Conservation (phyloP, 1,140 invertebrate genomes). For the Magallana gigas region DNA sequence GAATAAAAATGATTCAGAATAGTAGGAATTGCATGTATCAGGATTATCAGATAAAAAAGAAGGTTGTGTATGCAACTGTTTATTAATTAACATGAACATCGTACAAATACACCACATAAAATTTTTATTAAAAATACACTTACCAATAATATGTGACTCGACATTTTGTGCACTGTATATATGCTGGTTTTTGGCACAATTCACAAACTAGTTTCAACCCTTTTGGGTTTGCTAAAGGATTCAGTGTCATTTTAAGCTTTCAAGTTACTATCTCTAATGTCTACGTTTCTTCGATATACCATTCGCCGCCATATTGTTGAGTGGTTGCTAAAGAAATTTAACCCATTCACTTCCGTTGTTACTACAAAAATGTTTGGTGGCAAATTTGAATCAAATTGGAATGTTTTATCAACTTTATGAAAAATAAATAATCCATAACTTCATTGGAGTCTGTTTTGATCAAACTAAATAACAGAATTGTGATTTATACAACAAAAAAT, state of each 20-base stretch:
- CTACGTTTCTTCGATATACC: constrained; percentile 1
- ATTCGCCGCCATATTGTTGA: constrained; percentile 54
- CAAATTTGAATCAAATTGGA: not conserved
- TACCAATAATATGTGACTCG: constrained; percentile 80
- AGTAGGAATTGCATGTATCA: too few species aligned
- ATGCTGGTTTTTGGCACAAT: constrained; percentile 78
- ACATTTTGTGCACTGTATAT: constrained; percentile 77
- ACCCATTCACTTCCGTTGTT: constrained; percentile 47
- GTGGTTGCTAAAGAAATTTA: constrained; percentile 62
- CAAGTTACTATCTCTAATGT: not conserved
- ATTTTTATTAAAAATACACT: constrained; percentile 35
- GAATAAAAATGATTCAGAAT: too few species aligned
- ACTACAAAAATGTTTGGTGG: not conserved
- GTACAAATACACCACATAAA: not conserved
- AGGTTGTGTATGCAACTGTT: too few species aligned
- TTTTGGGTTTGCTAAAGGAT: constrained; percentile 79
- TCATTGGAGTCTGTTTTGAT: too few species aligned
- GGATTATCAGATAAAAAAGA: too few species aligned
- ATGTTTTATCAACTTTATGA: too few species aligned
- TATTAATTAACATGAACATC: too few species aligned
- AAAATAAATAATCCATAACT: too few species aligned
- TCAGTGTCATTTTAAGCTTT: constrained; percentile 70
- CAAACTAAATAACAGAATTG: too few species aligned
- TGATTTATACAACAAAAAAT: too few species aligned
- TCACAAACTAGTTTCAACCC: constrained; percentile 77